Percentiles rank a stretch among this genome's conserved stretches.
These are phyloP conservation scores for Pachycephus smyrnensis DNA, from an alignment of 2,888 invertebrate species.

Conservation along the genomic window DNA sequence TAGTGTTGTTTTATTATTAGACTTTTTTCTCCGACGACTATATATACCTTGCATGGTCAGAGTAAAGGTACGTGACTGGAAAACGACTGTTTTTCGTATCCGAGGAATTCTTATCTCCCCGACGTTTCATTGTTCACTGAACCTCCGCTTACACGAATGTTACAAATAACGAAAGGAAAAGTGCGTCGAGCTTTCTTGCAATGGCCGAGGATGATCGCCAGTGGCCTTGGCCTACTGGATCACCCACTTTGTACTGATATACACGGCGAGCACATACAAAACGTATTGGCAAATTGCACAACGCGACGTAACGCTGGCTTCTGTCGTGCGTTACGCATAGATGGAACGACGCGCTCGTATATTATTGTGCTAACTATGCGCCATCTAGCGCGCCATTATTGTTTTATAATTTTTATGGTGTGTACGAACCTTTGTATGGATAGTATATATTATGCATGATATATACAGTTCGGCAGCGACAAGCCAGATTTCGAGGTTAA, in stretches of 20 bases:
- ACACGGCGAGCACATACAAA: constrained; percentile 16
- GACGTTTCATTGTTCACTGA: background rate
- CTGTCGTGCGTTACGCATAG: background rate
- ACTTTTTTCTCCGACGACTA: background rate
- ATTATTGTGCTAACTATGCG: background rate
- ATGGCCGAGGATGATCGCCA: background rate
- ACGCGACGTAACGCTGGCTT: background rate
- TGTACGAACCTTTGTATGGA: background rate
- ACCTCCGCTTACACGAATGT: background rate
- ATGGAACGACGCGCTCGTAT: background rate
- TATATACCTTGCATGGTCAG: background rate
- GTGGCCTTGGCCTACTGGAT: constrained; percentile 41
- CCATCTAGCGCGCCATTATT: background rate
- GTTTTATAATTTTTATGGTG: background rate
- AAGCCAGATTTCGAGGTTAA: background rate
- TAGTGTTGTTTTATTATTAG: background rate
- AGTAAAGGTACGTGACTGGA: background rate
- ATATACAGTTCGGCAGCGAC: background rate
- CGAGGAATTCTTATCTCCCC: background rate
- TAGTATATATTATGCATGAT: background rate
- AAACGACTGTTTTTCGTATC: background rate
- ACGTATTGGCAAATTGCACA: constrained; percentile 5
- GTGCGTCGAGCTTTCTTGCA: constrained; percentile 11
- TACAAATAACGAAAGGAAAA: background rate
- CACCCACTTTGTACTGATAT: constrained; percentile 29